These are phyloP conservation scores for Psylliodes chrysocephalus DNA, from an alignment of 2,888 invertebrate genomes.

Conservation along the genomic window DNA sequence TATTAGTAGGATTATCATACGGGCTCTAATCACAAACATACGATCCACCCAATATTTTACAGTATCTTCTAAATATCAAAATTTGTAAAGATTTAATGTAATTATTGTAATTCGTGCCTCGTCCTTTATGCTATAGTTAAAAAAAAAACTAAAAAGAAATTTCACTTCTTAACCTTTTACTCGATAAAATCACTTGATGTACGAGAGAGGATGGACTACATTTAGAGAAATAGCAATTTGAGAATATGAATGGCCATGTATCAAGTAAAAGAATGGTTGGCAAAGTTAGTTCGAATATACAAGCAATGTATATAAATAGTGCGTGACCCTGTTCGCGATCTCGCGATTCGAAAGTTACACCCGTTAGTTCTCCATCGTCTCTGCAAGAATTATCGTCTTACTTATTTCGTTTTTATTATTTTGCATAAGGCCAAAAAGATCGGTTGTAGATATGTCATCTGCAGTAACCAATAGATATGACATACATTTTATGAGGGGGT, in stretches of 20 bases:
- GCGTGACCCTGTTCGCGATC: constrained; percentile 48
- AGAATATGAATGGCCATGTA: constrained; percentile 1
- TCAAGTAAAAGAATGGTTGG: not conserved
- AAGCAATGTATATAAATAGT: constrained; percentile 48
- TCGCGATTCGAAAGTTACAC: constrained; percentile 47
- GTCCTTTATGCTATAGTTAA: too few species aligned
- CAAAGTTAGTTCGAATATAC: constrained; percentile 22
- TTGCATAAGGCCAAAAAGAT: constrained; percentile 33
- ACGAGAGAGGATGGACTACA: not conserved
- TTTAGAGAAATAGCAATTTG: not conserved
- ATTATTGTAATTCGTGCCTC: too few species aligned
- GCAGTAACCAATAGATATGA: not conserved
- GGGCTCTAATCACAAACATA: too few species aligned
- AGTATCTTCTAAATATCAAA: too few species aligned
- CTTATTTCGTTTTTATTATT: constrained; percentile 27
- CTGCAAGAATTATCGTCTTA: constrained; percentile 34
- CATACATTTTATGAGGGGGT: too few species aligned
- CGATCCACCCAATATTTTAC: too few species aligned
- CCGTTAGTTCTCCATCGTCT: constrained; percentile 34
- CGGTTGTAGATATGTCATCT: not conserved
- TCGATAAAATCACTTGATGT: not conserved
- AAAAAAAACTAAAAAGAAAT: too few species aligned
- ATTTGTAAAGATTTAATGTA: too few species aligned
- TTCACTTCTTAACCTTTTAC: too few species aligned
- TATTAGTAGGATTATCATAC: too few species aligned